Base-by-base conservation (phyloP, 2,797 vertebrate species). In the Phrynocephalus vlangalii region DNA sequence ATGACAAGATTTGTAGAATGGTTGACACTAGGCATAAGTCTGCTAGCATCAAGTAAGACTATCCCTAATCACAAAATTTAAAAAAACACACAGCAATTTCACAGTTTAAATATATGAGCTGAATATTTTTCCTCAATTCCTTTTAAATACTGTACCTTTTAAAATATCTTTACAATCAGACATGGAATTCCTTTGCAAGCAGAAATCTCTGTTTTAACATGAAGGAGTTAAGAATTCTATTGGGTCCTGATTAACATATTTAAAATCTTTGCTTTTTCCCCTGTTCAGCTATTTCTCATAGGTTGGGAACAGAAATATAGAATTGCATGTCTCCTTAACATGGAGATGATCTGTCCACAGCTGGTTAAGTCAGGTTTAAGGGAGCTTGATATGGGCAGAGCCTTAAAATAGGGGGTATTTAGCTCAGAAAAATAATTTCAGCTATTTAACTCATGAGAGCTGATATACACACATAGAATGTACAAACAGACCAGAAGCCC, bases 381-480 rank as follows among this genome's bases (percentile, higher is more conserved):
- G 38, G 2, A 87, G 67, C 73, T 93, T 87, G 86, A 28, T 38
- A 63, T 2, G 2, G 0, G 71, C 86, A 5, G 38, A 84, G 80
- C 50, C 73, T 83, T 87, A 85, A 76, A 50, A 72, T 71, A n/a
- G 44, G 79, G 20, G 82, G 71, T 79, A 56, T 28, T 72, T 67
- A 60, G 82, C 5, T 0, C 33, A 60, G 24, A 26, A 8, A 2
- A 22, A 82, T 88, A 73, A 88, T 88, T 84, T 88, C 76, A 33
- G 30, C 33, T 52, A 73, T 79, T 84, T 79, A 84, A 84, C 68
- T 84, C 50, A 84, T 33, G 67, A 83, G 33, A 70, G 63, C 30
- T 5, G 20, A 72, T 84, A 75, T 76, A 48, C 26, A 22, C 13
- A 24, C 3, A 33, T 20, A n/a, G 50, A 15, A 1, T n/a, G 3